These are phyloP conservation scores for Lasioglossum zephyrum DNA, from an alignment of 2,888 invertebrate species.

Conservation along the genomic window DNA sequence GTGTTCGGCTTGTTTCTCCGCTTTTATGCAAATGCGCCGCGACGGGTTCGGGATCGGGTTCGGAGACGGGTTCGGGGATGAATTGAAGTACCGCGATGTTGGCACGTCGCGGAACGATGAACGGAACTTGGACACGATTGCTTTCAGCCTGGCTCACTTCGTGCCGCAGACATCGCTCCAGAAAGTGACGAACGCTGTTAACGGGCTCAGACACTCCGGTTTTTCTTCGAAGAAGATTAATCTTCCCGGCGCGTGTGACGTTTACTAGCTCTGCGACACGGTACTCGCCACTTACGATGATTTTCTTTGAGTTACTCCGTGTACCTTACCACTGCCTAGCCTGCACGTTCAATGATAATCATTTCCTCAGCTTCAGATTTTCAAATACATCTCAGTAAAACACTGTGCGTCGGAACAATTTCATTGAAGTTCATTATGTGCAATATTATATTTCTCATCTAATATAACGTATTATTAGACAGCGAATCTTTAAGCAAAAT, in stretches of 20 bases:
- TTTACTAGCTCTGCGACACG: not conserved
- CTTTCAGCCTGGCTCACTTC: conserved; percentile 23
- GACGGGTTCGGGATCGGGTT: conserved; percentile 5
- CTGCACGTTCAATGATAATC: not conserved
- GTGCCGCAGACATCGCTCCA: conserved; percentile 21
- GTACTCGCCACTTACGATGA: not conserved
- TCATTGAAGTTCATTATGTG: too few species aligned
- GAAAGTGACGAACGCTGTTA: conserved; percentile 44
- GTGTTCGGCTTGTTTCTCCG: conserved; percentile 49
- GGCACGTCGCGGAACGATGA: conserved; percentile 33
- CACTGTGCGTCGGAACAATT: not conserved
- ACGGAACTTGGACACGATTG: conserved; percentile 41
- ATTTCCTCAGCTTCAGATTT: too few species aligned
- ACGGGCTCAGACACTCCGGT: conserved; percentile 1
- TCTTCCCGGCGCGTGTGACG: conserved; percentile 12
- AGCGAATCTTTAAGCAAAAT: too few species aligned
- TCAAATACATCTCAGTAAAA: not conserved
- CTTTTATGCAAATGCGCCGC: conserved; percentile 43
- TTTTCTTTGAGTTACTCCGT: not conserved
- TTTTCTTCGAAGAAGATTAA: conserved; percentile 41
- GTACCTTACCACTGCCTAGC: too few species aligned
- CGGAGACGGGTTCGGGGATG: not conserved
- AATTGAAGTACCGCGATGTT: conserved; percentile 23
- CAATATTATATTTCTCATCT: not conserved
- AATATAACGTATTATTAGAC: not conserved